phyloP scores from a whole-genome alignment of 2,113 vertebrate genomes.

The Menura novaehollandiae region DNA sequence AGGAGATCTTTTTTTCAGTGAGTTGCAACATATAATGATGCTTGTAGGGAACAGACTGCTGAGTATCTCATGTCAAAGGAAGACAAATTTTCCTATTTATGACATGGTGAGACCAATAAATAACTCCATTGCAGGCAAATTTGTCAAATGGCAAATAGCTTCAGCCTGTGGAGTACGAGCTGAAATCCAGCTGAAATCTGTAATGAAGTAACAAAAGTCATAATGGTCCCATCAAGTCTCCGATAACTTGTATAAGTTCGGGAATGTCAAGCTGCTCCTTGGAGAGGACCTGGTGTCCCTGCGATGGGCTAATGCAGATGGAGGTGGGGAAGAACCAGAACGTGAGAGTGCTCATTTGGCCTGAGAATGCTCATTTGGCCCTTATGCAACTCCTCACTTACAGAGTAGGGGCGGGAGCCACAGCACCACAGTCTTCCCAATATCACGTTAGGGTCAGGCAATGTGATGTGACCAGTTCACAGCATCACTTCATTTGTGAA shows the following conservation, averaged over 20 bases:
- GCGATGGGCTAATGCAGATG: rapidly evolving
- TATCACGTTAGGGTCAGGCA: not conserved
- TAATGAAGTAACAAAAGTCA: not conserved
- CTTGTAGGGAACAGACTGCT: not conserved
- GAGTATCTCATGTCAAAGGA: not conserved
- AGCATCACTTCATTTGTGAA: not conserved
- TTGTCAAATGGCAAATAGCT: not conserved
- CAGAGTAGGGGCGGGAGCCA: rapidly evolving
- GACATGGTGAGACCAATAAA: not conserved
- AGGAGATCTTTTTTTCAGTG: not conserved
- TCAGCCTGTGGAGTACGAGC: not conserved
- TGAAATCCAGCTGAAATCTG: not conserved
- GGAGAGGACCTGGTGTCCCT: not conserved
- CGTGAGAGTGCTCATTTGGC: rapidly evolving
- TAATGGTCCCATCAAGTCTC: not conserved
- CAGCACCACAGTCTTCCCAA: not conserved
- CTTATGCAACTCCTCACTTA: not conserved
- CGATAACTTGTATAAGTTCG: not conserved
- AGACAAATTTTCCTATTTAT: constrained; percentile 1
- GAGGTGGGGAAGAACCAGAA: not conserved
- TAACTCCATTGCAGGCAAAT: not conserved
- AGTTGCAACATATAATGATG: not conserved
- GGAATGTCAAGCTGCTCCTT: not conserved
- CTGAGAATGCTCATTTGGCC: not conserved
- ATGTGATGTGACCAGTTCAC: not conserved